Base-by-base conservation (phyloP, 2,888 invertebrate species). In the Teleogryllus oceanicus region DNA sequence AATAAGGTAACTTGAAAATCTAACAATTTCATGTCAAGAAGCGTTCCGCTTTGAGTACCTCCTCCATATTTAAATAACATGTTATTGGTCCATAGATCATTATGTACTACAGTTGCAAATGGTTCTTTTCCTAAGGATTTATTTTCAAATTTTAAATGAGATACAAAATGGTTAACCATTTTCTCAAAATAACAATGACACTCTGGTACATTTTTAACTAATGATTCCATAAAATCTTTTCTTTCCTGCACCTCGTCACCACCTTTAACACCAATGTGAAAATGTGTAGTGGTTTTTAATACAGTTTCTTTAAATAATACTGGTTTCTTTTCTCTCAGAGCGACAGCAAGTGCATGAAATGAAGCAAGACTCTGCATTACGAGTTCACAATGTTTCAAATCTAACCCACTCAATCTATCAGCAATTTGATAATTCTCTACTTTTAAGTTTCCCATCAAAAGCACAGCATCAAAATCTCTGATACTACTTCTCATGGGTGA, bases 51-150 rank as follows among this genome's bases (percentile, higher is more conserved):
- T 3, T 88, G 88, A 8, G 83, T 83, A 10, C 81, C 24, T 50
- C 83, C 84, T 85, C 90, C 87, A 79, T 87, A 87, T 80, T 87
- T 86, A 16, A 91, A 85, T 88, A 92, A 89, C 1, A 91, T 87
- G 83, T 92, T 92, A 83, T 91, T 91, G 18, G 89, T 88, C 91
- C 91, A 91, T 78, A 90, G 87, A 84, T 92, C 91, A 0, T 87
- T 86, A 82, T 92, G 91, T 1, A 88, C 86, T 24, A 91, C 87
- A 0, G 90, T 89, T 1, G 87, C 88, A 86, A 89, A 92, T 0
- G 88, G 87, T 37, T 89, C 88, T 11, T 81, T 78, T 0, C 85
- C 84, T 20, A 24, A 62, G 8, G 62, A 62, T n/a, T 18, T n/a
- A 62, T 62, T 62, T 62, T n/a, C 62, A 62, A 62, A 2, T 18